Conservation (phyloP, 2,888 invertebrate species). For the Aelia acuminata region DNA sequence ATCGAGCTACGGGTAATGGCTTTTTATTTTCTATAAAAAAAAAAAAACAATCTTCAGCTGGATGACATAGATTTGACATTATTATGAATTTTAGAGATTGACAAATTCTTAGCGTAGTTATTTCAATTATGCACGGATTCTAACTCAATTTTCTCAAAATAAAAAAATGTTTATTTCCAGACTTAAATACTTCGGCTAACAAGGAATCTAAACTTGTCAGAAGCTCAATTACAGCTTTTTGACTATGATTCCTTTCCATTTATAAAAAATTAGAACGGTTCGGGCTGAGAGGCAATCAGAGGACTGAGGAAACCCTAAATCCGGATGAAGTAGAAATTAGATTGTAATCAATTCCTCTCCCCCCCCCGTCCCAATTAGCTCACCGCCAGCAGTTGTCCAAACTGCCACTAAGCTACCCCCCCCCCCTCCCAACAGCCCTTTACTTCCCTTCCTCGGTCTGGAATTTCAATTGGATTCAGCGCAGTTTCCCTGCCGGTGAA, state of each 20-base stretch:
- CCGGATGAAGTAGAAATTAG: conserved; percentile 33
- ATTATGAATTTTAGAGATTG: too few relatives aligned
- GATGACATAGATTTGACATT: too few relatives aligned
- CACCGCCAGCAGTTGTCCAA: background rate
- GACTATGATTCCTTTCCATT: background rate
- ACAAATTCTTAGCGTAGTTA: too few relatives aligned
- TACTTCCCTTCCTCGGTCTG: background rate
- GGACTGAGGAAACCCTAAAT: background rate
- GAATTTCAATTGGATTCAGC: conserved; percentile 20
- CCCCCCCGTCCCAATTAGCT: background rate
- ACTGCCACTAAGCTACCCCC: conserved; percentile 25
- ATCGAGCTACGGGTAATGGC: too few relatives aligned
- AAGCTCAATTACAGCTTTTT: background rate
- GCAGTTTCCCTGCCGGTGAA: background rate
- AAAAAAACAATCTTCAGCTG: too few relatives aligned
- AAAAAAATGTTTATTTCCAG: too few relatives aligned
- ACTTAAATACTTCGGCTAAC: too few relatives aligned
- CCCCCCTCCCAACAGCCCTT: too few relatives aligned
- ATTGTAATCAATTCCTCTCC: conserved; percentile 8
- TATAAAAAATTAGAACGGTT: background rate
- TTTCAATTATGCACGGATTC: too few relatives aligned
- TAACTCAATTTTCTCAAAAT: too few relatives aligned
- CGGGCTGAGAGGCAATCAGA: background rate
- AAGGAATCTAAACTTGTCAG: background rate
- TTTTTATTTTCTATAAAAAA: too few relatives aligned